Base-by-base conservation (phyloP, 2,113 vertebrate genomes). In the Columbina picui region DNA sequence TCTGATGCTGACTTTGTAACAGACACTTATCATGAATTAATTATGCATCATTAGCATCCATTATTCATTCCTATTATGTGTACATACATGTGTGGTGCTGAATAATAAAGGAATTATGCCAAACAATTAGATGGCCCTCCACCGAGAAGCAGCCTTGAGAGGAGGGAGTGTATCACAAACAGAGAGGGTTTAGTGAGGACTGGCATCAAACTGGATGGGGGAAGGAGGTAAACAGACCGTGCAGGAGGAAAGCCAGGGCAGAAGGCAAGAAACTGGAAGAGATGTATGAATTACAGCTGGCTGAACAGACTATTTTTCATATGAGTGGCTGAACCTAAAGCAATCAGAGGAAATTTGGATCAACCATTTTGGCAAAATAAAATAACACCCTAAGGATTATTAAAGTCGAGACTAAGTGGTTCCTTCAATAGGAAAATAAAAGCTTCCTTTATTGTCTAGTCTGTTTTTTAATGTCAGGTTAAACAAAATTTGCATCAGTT, bases 21-120 rank as follows among this genome's bases (percentile, higher is more conserved):
- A 69, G 70, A 30, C 71, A 29, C 25, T 87, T 27, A 49, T 4
- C 1, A 34, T 34, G 43, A 89, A 89, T 92, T 89, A 92, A 96
- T 84, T 67, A 83, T 64, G 80, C 86, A 49, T 71, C 87, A 75
- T 96, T 87, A 93, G 64, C 76, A 71, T 25, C 73, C 52, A 89
- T 87, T 87, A 67, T 52, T 87, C 50, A 75, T 67, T 30, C 45
- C 71, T 78, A 6, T 50, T 94, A 61, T 70, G 61, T 68, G 64
- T n/a, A 23, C 77, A 43, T 27, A 53, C 39, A 23, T 68, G 52
- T 27, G 76, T 43, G 60, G 43, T 0, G 1, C 73, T 78, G 89
- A 73, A 75, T 81, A 75, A 64, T 27, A 43, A 47, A 60, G 39
- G 73, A 84, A 94, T 64, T 52, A 60, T 23, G 64, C 69, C 77